Evolutionary conservation across 2,797 vertebrate genomes (phyloP).

Genomic region (Anableps anableps): DNA sequence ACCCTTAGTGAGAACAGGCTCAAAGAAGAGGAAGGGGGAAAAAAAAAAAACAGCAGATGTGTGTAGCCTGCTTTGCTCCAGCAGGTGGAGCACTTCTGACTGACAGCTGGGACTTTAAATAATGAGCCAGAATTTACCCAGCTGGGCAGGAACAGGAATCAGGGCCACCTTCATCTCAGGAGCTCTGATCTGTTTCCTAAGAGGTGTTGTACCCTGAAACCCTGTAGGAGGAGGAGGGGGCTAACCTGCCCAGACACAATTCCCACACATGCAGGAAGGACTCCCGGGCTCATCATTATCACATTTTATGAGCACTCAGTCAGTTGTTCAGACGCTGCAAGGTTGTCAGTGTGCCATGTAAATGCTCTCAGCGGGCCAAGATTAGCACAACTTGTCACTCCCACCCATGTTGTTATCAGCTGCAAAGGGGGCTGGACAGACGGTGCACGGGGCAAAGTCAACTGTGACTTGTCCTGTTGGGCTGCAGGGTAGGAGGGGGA

Average conservation of each 20-base stretch:
- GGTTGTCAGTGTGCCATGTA: slow-evolving; percentile 65
- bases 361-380: slow-evolving; percentile 61
- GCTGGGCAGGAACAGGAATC: slow-evolving; percentile 54
- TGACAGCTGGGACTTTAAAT: slow-evolving; percentile 54
- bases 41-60: slow-evolving; percentile 6
- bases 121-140: slow-evolving; percentile 47
- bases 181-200: slow-evolving; percentile 62
- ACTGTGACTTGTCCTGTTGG: slow-evolving; percentile 56
- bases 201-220: slow-evolving; percentile 53
- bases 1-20: slow-evolving; percentile 70
- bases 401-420: slow-evolving; percentile 67
- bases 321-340: slow-evolving; percentile 58
- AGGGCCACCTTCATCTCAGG: slow-evolving; percentile 38
- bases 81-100: slow-evolving; percentile 76
- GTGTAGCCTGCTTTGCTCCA: slow-evolving; percentile 64
- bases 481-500: slow-evolving; percentile 35
- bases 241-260: slow-evolving; percentile 53
- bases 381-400: slow-evolving; percentile 55
- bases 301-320: slow-evolving; percentile 72
- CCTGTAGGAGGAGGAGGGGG: slow-evolving; percentile 16
- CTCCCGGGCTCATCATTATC: slow-evolving; percentile 72
- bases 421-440: slow-evolving; percentile 48
- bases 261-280: slow-evolving; percentile 32
- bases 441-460: slow-evolving; percentile 68
- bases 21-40: slow-evolving; percentile 48